Evolutionary conservation across 2,888 invertebrate species (phyloP).

Genomic region (Cenopis cana): DNA sequence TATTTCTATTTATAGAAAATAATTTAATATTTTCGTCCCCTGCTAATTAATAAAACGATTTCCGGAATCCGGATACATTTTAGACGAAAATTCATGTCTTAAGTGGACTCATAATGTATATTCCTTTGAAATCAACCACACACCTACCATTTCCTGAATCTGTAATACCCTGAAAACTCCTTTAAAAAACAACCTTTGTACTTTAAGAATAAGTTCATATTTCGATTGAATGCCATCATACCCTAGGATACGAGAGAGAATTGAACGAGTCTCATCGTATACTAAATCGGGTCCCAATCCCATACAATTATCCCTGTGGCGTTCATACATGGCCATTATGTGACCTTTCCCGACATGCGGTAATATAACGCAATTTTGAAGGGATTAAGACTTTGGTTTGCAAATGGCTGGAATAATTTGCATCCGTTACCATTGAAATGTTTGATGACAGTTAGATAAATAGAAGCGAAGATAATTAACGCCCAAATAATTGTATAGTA

Average conservation of each 20-base stretch:
- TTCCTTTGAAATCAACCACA: conserved; percentile 21
- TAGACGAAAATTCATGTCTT: conserved; percentile 15
- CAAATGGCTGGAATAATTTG: conserved; percentile 47
- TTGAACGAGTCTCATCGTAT: conserved; percentile 6
- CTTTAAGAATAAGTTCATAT: background rate
- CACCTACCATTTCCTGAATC: background rate
- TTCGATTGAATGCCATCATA: background rate
- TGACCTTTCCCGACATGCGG: conserved; percentile 39
- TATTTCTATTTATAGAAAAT: too few species aligned
- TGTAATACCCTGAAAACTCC: too few species aligned
- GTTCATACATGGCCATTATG: conserved; percentile 34
- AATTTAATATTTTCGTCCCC: background rate
- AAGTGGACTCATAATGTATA: conserved; percentile 38
- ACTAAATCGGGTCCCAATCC: conserved; percentile 24
- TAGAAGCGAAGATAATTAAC: background rate
- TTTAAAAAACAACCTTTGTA: background rate
- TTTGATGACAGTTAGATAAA: background rate
- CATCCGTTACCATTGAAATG: conserved; percentile 34
- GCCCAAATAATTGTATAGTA: background rate
- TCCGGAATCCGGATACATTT: background rate
- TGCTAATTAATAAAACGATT: conserved; percentile 11
- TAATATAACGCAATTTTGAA: conserved; percentile 47
- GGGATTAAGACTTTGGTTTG: conserved; percentile 49
- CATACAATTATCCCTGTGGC: conserved; percentile 37
- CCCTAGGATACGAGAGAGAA: background rate